These are phyloP conservation scores for Zygaena filipendulae DNA, from an alignment of 2,888 invertebrate genomes.

Conservation along the genomic window DNA sequence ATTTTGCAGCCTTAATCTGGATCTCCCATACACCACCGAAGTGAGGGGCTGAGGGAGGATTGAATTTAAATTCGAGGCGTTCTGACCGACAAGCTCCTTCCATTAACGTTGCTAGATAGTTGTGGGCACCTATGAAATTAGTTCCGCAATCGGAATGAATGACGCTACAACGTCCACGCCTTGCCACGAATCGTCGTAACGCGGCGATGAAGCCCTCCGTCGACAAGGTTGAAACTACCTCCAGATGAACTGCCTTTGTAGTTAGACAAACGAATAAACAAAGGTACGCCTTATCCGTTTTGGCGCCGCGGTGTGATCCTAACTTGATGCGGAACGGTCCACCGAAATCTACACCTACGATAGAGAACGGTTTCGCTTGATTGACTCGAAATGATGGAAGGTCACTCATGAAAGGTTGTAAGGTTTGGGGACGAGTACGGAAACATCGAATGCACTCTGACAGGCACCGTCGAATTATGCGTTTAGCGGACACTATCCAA, in stretches of 20 bases:
- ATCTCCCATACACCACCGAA: conserved; percentile 13
- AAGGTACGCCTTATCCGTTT: conserved; percentile 3
- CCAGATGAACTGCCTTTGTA: conserved; percentile 7
- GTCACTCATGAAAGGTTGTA: conserved; percentile 12
- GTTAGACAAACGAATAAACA: conserved; percentile 7
- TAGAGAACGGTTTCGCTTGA: conserved; percentile 10
- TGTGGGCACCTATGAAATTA: conserved; percentile 9
- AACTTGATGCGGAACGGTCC: conserved; percentile 11
- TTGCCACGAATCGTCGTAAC: conserved; percentile 2
- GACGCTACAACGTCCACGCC: conserved; percentile 3
- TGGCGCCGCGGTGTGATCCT: conserved; percentile 5
- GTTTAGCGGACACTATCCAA: conserved; percentile 12
- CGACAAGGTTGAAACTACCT: conserved; percentile 5
- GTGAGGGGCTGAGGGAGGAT: conserved; percentile 6
- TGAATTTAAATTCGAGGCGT: conserved; percentile 6
- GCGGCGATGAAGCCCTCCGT: conserved; percentile 5
- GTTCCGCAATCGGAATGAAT: conserved; percentile 10
- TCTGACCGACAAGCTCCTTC: conserved; percentile 3
- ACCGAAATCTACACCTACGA: conserved; percentile 10
- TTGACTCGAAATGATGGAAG: conserved; percentile 8
- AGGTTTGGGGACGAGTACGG: conserved; percentile 6
- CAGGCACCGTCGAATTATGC: conserved; percentile 6
- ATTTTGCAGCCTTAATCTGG: conserved; percentile 9
- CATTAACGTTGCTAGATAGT: conserved; percentile 4
- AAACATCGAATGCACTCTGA: conserved; percentile 11